phyloP scores from a whole-genome alignment of 2,113 vertebrate species.

The Alosa alosa region DNA sequence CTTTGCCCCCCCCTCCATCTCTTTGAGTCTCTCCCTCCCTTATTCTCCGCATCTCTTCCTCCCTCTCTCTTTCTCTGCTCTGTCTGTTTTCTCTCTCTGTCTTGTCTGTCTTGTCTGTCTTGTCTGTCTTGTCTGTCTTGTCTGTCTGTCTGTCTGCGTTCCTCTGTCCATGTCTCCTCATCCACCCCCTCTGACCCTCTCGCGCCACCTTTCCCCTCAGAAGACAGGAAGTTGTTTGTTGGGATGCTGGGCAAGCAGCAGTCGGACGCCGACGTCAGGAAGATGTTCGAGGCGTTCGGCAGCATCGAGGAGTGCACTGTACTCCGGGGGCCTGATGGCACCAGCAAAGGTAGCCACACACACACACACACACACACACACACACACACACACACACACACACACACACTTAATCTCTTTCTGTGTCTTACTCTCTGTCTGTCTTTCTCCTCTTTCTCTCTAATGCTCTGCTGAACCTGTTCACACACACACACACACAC shows the following conservation, averaged over 20 bases:
- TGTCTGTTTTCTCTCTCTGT: background rate
- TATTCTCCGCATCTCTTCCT: background rate
- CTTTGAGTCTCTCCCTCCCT: background rate
- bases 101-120: background rate
- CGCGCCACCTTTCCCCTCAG: conserved; percentile 72
- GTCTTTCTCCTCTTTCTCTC: too few species aligned
- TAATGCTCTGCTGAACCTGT: too few species aligned
- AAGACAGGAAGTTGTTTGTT: conserved; percentile 98
- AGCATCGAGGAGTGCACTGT: conserved; percentile 97
- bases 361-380: conserved; percentile 14
- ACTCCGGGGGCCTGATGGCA: conserved; percentile 92
- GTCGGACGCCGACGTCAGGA: conserved; percentile 89
- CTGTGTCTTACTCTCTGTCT: too few species aligned
- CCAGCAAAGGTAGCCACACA: conserved; percentile 86
- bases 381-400: background rate
- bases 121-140: conserved; percentile 27
- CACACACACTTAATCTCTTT: background rate
- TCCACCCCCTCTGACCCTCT: conserved; percentile 18
- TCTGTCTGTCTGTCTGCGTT: conserved; percentile 28
- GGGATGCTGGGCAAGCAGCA: conserved; percentile 95
- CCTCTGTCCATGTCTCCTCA: conserved; percentile 37
- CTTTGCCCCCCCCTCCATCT: too few species aligned
- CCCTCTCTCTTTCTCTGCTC: background rate
- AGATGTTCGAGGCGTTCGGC: conserved; percentile 92
- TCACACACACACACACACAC: too few species aligned